A percentile compares a stretch with the other conserved stretches of the same genome.
These are phyloP conservation scores for human DNA, from an alignment of 2,113 vertebrate species.

Conservation along the genomic window GRCh38 chr2:229052001-229052500, in stretches of 20 bases:
- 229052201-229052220: neutral
- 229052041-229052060: neutral
- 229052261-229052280: neutral
- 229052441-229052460: neutral
- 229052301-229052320: neutral
- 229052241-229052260: neutral
- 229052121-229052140: neutral
- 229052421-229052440: neutral
- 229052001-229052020: neutral
- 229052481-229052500: neutral
- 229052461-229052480: neutral
- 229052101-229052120: neutral
- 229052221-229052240: neutral
- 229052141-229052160: neutral
- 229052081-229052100: neutral
- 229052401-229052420: conserved; percentile 18
- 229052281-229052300: neutral
- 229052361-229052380: neutral
- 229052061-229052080: neutral
- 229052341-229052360: neutral
- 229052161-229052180: neutral
- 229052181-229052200: neutral
- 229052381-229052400: neutral
- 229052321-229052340: neutral
- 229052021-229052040: neutral